phyloP scores from a whole-genome alignment of 2,888 invertebrate genomes.

The Adineta ricciae region DNA sequence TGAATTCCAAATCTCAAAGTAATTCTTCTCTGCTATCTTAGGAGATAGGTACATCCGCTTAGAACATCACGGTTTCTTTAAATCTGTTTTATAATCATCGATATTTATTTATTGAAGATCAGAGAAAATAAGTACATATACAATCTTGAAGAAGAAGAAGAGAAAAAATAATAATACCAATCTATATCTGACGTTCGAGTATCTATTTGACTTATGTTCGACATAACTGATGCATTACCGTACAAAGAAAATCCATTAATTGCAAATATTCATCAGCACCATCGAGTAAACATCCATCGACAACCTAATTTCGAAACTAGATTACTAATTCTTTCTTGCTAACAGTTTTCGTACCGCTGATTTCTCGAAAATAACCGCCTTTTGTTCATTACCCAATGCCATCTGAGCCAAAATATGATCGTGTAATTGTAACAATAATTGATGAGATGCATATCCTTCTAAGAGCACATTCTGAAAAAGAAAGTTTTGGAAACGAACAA shows the following conservation, averaged over 20 bases:
- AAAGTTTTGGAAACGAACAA: not conserved
- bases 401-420: slow-evolving; percentile 23
- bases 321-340: not conserved
- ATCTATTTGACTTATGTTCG: not conserved
- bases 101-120: not conserved
- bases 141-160: too few relatives aligned
- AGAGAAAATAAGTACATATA: not conserved
- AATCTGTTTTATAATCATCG: not conserved
- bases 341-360: not conserved
- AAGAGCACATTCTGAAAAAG: not conserved
- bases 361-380: slow-evolving; percentile 33
- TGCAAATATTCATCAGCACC: slow-evolving; percentile 34
- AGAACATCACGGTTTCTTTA: too few relatives aligned
- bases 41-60: too few relatives aligned
- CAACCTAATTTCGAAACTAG: not conserved
- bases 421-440: slow-evolving; percentile 31
- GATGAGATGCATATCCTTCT: slow-evolving; percentile 30
- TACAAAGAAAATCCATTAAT: slow-evolving; percentile 29
- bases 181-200: not conserved
- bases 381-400: slow-evolving; percentile 26
- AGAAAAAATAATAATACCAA: not conserved
- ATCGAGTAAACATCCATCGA: slow-evolving; percentile 30
- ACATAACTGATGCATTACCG: slow-evolving; percentile 32
- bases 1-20: too few relatives aligned
- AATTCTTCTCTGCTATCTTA: too few relatives aligned